Evolutionary conservation across 1,140 invertebrate genomes (phyloP).

Genomic region (Melitaea cinxia): DNA sequence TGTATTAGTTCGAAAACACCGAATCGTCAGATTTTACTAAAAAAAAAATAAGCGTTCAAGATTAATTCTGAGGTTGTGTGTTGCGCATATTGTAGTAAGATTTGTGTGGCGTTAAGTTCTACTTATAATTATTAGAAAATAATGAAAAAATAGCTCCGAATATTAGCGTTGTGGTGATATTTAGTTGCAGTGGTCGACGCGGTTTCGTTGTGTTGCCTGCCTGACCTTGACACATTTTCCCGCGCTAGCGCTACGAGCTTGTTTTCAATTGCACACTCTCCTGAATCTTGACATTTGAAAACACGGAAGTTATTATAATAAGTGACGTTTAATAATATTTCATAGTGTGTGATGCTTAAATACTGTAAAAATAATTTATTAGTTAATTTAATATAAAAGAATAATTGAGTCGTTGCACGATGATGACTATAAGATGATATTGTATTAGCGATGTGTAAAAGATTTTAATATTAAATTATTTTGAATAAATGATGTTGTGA

Average conservation of each 20-base stretch:
- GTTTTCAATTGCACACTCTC: constrained; percentile 73
- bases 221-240: constrained; percentile 79
- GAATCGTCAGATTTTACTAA: constrained; percentile 14
- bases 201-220: constrained; percentile 59
- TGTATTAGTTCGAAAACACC: constrained; percentile 59
- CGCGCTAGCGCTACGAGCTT: constrained; percentile 72
- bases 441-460: constrained; percentile 2
- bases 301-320: constrained; percentile 29
- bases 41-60: constrained; percentile 16
- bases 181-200: constrained; percentile 66
- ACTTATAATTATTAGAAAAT: constrained; percentile 24
- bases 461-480: constrained; percentile 8
- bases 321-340: constrained; percentile 11
- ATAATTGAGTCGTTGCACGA: constrained; percentile 15
- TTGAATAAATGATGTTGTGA: constrained; percentile 45
- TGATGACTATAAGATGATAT: constrained; percentile 33
- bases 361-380: constrained; percentile 11
- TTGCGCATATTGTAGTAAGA: constrained; percentile 4
- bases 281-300: constrained; percentile 62
- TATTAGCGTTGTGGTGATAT: constrained; percentile 43
- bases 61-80: constrained; percentile 16
- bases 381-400: background rate
- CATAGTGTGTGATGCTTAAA: constrained; percentile 19
- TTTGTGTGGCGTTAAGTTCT: constrained; percentile 18
- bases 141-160: constrained; percentile 28